Evolutionary conservation across 2,888 invertebrate species (phyloP).

Genomic region (Branchinecta sandiegonensis): DNA sequence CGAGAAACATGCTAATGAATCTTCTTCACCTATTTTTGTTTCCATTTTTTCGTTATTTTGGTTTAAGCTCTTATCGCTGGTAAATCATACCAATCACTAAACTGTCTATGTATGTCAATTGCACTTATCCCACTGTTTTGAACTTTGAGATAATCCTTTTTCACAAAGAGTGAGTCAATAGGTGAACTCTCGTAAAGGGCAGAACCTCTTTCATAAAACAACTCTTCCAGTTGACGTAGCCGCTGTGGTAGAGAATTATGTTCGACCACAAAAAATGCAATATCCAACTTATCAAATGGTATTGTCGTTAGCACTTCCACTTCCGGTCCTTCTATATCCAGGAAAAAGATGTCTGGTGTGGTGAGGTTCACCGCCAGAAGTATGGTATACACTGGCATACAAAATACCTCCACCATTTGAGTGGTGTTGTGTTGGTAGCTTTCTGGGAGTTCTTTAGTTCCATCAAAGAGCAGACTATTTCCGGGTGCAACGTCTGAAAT

Average conservation of each 20-base stretch:
- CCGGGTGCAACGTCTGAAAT: no score
- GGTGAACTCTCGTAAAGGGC: background rate
- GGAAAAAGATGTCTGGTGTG: background rate
- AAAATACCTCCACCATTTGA: background rate
- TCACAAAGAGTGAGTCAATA: conserved; percentile 11
- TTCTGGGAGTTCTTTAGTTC: background rate
- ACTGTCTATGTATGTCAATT: no score
- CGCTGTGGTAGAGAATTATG: background rate
- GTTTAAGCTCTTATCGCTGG: no score
- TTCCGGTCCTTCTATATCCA: conserved; percentile 10
- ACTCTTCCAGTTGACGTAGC: background rate
- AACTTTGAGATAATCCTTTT: background rate
- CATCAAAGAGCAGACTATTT: no score
- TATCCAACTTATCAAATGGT: background rate
- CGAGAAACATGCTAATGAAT: no score
- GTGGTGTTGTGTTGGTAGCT: background rate
- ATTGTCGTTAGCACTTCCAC: background rate
- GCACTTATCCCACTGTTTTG: background rate
- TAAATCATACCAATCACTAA: no score
- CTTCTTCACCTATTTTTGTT: no score
- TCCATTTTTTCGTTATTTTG: no score
- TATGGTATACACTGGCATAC: background rate
- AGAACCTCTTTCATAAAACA: background rate
- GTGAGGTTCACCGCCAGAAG: background rate
- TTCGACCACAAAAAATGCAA: conserved; percentile 4